Evolutionary conservation across 1,140 invertebrate genomes (phyloP).

Genomic region (Macrocentrus cingulum): DNA sequence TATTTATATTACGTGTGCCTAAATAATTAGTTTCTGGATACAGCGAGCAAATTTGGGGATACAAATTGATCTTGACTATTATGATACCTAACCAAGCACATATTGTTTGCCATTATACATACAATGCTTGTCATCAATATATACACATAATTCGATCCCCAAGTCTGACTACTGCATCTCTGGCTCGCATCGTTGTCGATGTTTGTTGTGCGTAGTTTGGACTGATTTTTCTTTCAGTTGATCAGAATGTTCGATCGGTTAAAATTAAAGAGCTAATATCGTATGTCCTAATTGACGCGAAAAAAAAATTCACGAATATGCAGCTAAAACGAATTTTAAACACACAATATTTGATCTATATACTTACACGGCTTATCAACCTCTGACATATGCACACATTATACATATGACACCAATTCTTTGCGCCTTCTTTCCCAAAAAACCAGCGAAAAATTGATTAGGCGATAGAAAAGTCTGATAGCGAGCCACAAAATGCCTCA

Average conservation of each 20-base stretch:
- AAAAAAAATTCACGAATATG: neutral
- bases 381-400: neutral
- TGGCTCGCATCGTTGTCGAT: slow-evolving; percentile 28
- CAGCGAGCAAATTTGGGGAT: slow-evolving; percentile 6
- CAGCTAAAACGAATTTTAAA: neutral
- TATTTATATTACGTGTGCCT: slow-evolving; percentile 24
- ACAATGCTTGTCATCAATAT: neutral
- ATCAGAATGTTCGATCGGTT: slow-evolving; percentile 19
- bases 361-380: no score
- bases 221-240: slow-evolving; percentile 26
- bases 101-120: neutral
- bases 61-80: neutral
- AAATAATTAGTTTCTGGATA: slow-evolving; percentile 14
- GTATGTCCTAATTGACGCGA: neutral
- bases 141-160: slow-evolving; percentile 8
- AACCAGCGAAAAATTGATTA: neutral
- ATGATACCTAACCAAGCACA: neutral
- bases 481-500: no score
- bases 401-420: neutral
- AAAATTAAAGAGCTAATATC: slow-evolving; percentile 10
- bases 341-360: no score
- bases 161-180: slow-evolving; percentile 10
- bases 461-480: no score
- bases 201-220: slow-evolving; percentile 30
- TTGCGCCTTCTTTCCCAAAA: neutral